Evolutionary conservation across 2,113 vertebrate genomes (phyloP).

Genomic region (Lasiurus borealis): DNA sequence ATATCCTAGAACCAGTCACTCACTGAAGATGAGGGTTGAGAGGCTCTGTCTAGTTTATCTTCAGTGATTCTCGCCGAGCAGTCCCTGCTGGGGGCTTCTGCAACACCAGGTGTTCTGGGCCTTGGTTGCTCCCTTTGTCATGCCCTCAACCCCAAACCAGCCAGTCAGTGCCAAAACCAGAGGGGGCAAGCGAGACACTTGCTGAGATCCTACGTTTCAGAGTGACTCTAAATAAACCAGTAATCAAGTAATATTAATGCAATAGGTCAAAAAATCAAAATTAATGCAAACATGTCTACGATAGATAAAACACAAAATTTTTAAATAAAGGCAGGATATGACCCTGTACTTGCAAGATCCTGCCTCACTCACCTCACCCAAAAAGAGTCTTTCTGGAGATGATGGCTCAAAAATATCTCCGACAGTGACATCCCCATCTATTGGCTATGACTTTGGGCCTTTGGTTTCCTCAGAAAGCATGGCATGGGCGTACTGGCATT

Average conservation of each 20-base stretch:
- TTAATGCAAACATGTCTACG: background rate
- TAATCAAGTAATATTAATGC: background rate
- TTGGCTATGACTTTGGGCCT: background rate
- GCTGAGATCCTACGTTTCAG: background rate
- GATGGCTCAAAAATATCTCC: background rate
- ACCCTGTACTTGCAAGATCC: accelerated
- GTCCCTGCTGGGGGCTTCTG: too few species aligned
- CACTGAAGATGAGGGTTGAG: background rate
- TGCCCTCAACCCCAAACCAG: background rate
- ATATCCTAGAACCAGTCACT: background rate
- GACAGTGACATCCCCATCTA: background rate
- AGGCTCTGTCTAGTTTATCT: background rate
- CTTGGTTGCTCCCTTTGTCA: background rate
- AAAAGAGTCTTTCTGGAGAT: background rate
- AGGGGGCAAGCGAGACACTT: background rate
- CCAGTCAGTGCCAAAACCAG: background rate
- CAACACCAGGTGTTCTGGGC: too few species aligned
- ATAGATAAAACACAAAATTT: background rate
- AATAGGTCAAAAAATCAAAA: background rate
- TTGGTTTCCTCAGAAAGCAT: background rate
- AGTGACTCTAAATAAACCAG: background rate
- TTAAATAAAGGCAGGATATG: background rate
- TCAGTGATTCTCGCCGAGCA: accelerated
- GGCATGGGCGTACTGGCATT: background rate
- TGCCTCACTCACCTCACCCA: background rate